Evolutionary conservation across 2,113 vertebrate species (phyloP).

Genomic region (Mastomys natalensis): DNA sequence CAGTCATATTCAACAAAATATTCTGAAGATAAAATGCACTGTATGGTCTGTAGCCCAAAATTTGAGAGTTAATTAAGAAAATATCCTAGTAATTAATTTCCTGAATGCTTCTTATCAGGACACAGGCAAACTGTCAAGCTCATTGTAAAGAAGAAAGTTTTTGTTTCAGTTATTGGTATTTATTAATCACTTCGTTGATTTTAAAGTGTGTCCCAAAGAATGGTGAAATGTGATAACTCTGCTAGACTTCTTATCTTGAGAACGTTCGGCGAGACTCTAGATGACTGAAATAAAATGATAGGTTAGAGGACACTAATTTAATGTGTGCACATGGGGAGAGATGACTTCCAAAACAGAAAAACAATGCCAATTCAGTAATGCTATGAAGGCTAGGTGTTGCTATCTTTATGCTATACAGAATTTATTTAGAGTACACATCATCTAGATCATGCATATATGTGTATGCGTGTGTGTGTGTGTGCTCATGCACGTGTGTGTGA

Average conservation of each 20-base stretch:
- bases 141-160: constrained; percentile 47
- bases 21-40: background rate
- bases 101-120: constrained; percentile 61
- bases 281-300: background rate
- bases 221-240: constrained; percentile 40
- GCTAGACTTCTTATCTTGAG: constrained; percentile 13
- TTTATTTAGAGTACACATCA: background rate
- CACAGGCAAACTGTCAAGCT: constrained; percentile 42
- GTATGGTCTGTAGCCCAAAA: background rate
- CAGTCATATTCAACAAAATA: background rate
- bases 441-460: background rate
- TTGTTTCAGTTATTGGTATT: constrained; percentile 37
- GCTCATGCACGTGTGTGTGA: too few species aligned
- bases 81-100: constrained; percentile 75
- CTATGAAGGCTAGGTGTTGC: background rate
- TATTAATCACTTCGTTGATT: constrained; percentile 71
- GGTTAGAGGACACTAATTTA: background rate
- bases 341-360: background rate
- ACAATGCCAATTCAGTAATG: background rate
- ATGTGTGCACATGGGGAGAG: background rate
- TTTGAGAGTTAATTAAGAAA: constrained; percentile 71
- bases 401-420: background rate
- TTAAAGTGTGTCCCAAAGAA: constrained; percentile 34
- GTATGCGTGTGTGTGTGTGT: background rate
- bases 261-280: background rate